Evolutionary conservation across 1,140 invertebrate genomes (phyloP).

Genomic region (Cyclina sinensis): DNA sequence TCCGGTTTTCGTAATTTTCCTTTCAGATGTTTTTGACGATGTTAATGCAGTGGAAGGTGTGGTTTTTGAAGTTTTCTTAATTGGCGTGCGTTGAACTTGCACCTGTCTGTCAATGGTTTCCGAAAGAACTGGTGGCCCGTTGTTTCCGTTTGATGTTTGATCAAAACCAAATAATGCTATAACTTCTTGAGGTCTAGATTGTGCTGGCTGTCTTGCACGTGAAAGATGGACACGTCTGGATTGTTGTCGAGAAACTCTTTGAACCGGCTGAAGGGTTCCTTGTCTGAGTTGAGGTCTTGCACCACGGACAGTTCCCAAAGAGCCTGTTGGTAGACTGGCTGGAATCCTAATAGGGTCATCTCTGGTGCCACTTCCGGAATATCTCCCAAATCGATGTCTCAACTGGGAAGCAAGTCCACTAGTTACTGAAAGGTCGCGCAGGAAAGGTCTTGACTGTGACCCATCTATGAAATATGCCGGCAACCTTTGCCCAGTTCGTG

Average conservation of each 20-base stretch:
- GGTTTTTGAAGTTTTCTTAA: neutral
- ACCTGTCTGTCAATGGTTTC: neutral
- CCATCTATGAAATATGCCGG: neutral
- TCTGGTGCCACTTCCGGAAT: neutral
- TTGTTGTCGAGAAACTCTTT: neutral
- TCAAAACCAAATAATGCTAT: conserved; percentile 16
- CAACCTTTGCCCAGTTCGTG: neutral
- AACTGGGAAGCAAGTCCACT: neutral
- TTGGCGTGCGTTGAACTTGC: neutral
- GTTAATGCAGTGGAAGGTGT: neutral
- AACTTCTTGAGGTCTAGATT: neutral
- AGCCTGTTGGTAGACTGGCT: neutral
- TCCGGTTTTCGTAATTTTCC: neutral
- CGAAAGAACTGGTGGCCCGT: neutral
- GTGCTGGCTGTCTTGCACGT: neutral
- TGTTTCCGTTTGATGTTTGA: neutral
- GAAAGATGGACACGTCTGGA: neutral
- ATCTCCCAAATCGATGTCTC: neutral
- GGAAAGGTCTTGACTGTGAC: neutral
- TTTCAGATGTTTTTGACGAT: neutral
- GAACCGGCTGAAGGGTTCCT: neutral
- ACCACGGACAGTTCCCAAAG: neutral
- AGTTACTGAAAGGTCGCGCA: neutral
- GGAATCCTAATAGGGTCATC: neutral
- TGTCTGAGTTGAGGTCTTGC: neutral